Evolutionary conservation across 2,113 vertebrate species (phyloP).

Genomic region (Diphyllodes magnificus): DNA sequence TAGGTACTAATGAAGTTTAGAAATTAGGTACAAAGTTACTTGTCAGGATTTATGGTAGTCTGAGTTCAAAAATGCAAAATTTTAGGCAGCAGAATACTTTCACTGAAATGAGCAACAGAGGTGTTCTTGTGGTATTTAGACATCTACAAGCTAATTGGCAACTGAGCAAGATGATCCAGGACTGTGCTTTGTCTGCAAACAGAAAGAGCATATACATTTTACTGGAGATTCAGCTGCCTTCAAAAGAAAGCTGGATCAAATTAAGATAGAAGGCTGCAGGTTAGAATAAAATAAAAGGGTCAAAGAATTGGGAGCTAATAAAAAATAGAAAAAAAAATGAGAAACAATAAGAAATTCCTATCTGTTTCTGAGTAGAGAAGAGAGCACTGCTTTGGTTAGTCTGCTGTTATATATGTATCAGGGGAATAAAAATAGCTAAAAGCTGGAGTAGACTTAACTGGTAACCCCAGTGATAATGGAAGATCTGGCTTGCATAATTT

Average conservation of each 20-base stretch:
- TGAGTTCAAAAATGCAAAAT: not conserved
- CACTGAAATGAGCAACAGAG: not conserved
- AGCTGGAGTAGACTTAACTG: not conserved
- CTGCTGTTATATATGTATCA: not conserved
- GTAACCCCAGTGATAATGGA: not conserved
- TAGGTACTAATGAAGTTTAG: not conserved
- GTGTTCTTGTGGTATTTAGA: not conserved
- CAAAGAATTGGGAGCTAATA: not conserved
- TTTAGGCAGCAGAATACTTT: not conserved
- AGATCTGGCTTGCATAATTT: slow-evolving; percentile 4
- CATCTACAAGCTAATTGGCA: not conserved
- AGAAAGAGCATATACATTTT: not conserved
- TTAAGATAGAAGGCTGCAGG: not conserved
- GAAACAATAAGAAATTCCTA: not conserved
- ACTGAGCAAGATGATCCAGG: not conserved
- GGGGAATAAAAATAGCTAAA: not conserved
- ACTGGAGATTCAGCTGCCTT: not conserved
- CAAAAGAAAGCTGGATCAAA: not conserved
- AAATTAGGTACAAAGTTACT: not conserved
- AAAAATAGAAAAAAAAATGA: not conserved
- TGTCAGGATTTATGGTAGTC: not conserved
- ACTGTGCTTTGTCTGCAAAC: not conserved
- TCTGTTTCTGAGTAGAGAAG: not conserved
- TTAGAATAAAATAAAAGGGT: not conserved
- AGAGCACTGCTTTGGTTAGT: not conserved